phyloP scores from a whole-genome alignment of 2,113 vertebrate species.

The Eretmochelys imbricata region DNA sequence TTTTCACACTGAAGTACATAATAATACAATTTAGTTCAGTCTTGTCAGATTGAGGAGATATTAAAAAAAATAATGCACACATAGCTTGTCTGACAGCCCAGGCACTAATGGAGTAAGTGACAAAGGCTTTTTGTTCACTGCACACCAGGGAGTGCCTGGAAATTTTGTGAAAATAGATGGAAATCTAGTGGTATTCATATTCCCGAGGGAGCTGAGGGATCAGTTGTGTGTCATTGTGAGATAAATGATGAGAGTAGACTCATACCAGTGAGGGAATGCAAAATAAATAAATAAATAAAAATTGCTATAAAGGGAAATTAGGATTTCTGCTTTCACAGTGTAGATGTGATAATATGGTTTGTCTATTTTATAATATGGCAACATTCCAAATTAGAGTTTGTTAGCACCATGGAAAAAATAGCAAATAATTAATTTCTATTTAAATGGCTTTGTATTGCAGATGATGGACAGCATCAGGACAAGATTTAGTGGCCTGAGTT shows the following conservation, averaged over 20 bases:
- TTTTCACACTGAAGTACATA: slow-evolving; percentile 5
- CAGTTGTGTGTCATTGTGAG: neutral
- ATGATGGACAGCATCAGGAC: neutral
- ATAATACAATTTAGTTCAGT: slow-evolving; percentile 25
- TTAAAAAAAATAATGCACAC: neutral
- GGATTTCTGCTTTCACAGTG: neutral
- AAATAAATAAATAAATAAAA: neutral
- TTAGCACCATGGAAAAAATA: neutral
- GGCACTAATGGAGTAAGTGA: slow-evolving; percentile 22
- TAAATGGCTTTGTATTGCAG: neutral
- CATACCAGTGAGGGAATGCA: neutral
- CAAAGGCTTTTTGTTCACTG: slow-evolving; percentile 3
- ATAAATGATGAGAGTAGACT: neutral
- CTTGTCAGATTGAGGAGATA: neutral
- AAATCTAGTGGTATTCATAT: neutral
- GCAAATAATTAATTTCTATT: neutral
- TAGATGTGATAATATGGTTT: neutral
- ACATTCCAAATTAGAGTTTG: neutral
- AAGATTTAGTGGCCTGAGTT: neutral
- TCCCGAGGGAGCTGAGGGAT: neutral
- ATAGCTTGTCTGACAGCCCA: neutral
- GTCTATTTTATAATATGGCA: neutral
- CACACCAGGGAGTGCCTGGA: neutral
- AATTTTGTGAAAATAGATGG: slow-evolving; percentile 22
- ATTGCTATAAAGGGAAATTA: neutral